Conservation (phyloP, 2,888 invertebrate genomes). For the Metacarcinus magister region DNA sequence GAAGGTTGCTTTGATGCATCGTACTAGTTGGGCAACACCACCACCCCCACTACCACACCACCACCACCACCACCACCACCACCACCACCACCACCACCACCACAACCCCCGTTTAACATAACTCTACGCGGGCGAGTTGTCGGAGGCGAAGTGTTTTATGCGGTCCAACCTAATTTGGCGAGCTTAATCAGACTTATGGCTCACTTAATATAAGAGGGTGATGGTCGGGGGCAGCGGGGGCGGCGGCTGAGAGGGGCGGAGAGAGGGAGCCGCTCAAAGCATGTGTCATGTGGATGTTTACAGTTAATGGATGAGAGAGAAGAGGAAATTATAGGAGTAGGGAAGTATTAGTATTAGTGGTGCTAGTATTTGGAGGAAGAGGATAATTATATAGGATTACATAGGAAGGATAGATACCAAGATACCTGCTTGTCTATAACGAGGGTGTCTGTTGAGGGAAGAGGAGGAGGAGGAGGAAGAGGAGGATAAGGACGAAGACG, state of each 20-base stretch:
- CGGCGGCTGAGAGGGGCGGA: background rate
- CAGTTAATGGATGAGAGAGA: background rate
- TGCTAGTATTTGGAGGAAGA: background rate
- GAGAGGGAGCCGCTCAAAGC: background rate
- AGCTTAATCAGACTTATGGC: slow-evolving; percentile 26
- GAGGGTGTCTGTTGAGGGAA: no score
- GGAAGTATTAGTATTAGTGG: no score
- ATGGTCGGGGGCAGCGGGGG: background rate
- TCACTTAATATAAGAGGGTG: slow-evolving; percentile 1
- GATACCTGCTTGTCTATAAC: no score
- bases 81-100: no score
- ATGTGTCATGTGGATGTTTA: slow-evolving; percentile 8
- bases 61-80: background rate
- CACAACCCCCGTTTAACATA: background rate
- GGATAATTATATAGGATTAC: no score
- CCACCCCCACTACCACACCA: background rate
- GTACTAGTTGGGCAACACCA: background rate
- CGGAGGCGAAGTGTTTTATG: background rate
- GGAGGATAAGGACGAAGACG: no score
- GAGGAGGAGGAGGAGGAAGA: no score
- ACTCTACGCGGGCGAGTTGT: background rate
- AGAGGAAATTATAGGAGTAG: background rate
- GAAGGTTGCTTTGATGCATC: background rate
- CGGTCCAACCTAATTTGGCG: slow-evolving; percentile 26
- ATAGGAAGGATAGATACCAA: no score